Evolutionary conservation across 2,797 vertebrate species (phyloP), one percentile per base, ranked within the genome.

Genomic region (Neopelma chrysocephalum): DNA sequence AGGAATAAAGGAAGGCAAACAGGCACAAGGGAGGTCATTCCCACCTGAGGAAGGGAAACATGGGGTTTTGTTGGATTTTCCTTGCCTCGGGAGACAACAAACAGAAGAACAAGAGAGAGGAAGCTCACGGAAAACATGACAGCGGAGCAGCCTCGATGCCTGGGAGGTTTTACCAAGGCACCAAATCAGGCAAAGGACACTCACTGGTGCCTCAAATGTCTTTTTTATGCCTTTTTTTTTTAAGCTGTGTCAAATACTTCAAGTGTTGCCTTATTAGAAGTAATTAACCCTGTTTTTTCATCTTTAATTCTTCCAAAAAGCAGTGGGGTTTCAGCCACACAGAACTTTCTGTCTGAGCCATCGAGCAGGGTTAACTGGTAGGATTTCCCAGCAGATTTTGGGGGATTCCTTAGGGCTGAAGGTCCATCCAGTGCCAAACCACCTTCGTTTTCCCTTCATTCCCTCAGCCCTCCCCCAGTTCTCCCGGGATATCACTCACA

Each of bases 271-370:
- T 47, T 9, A 4, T 26, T 51, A 29, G 54, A 61, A 31, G 25
- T 10, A 47, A 48, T 17, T 22, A 58, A 79, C 1, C 5, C 12
- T 5, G 4, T 27, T 58, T 82, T 76, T 38, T 3, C 4, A 17
- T 42, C 50, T 50, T 36, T 15, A 48, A 32, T 80, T 22, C 31
- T 62, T 62, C 22, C 20, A 34, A 61, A 75, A 91, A 45, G 2
- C 13, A 78, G 22, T 23, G 43, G 42, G 11, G 40, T 18, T 58
- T 78, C 65, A 62, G 47, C 3, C 15, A 31, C 0, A 0, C 2
- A 5, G 36, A 50, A 8, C 3, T 12, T 34, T 53, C 40, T 23
- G 7, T 15, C 10, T 4, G 10, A 65, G 57, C 47, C 50, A 16
- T 11, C 29, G 16, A 18, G 40, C 17, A 76, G 20, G 8, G 7